Evolutionary conservation across 1,140 invertebrate species (phyloP), one percentile per base, ranked within the genome.

Genomic region (Bathynomus jamesi): DNA sequence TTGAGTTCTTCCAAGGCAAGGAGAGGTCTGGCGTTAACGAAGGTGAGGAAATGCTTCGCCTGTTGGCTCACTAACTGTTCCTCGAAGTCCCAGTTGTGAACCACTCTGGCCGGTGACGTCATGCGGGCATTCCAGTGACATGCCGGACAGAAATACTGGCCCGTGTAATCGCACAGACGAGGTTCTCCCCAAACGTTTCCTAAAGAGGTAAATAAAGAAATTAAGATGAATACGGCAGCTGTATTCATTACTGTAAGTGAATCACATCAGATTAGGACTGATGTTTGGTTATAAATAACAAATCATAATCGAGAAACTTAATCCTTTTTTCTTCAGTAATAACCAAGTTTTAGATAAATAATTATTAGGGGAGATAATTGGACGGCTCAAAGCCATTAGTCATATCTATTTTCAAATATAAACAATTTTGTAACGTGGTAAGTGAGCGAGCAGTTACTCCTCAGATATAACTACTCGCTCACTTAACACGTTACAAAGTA

Each of bases 31-130:
- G 81, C 81, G 28, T 81, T 80, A 46, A 82, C 78, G 27, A 81
- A 79, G n/a, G 78, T 76, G 17, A 86, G 78, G 74, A 83, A 85
- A 29, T 81, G 81, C 17, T 79, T 77, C 10, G 72, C 80, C 81
- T 93, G 87, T 80, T 92, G 91, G 74, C 87, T 86, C 13, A 89
- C 90, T 8, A 88, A 86, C 75, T 89, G 87, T 68, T 86, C 90
- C 7, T 90, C 87, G 84, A 95, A 95, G 81, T 97, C 94, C 95
- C 95, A 98, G 81, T 97, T 97, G 78, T 93, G 90, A 0, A 96
- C 84, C 4, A 98, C 89, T 40, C 32, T 40, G 17, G 32, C 32
- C 17, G 32, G 32, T 8, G 17, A 8, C 17, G 32, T 40, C 32
- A 40, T 40, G 7, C 7, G 7, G 17, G 17, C 7, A 40, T 40